Base-by-base conservation (phyloP, 2,888 invertebrate species). In the Phytoseiulus persimilis region DNA sequence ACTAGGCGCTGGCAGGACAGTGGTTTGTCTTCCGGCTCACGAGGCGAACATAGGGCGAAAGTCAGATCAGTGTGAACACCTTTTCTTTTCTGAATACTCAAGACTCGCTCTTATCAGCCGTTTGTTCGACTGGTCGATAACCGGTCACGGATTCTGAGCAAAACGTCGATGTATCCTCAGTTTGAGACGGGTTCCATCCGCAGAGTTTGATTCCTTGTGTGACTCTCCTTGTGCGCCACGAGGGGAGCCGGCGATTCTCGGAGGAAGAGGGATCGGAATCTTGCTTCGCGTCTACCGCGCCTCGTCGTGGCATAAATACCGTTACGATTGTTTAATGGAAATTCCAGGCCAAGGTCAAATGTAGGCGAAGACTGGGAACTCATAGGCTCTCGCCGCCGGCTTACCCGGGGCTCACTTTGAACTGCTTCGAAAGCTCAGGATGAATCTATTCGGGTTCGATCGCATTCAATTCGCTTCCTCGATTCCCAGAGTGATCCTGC, bases 261-360 rank as follows among this genome's bases (percentile, higher is more conserved):
- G 9, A 65, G 28, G 28, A 23, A 65, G 18, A 2, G 2, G 18
- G 65, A 65, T 14, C 65, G 65, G 18, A 65, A 65, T 65, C 28
- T 1, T 18, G 23, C 28, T 23, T 6, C 18, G 65, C 18, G 65
- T 65, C 1, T 28, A 23, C 65, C 65, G 18, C 18, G 18, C 65
- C 18, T 65, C 28, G 65, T 23, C 18, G 65, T 65, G 65, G 65
- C 65, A 65, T 65, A 65, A 65, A 65, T 65, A 23, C 65, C 65
- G 65, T 65, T 65, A 65, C 65, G 65, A 65, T 65, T 65, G 65
- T 65, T 65, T 65, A 65, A 65, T 65, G 65, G 65, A 65, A 65
- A 65, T 65, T 65, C 65, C 65, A 23, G 65, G 65, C 65, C 65
- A 65, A 65, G 65, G 65, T 65, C 18, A 65, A 65, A 65, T 65